These are phyloP conservation scores for Bombyx huttoni DNA, from an alignment of 2,888 invertebrate species.

Conservation along the genomic window DNA sequence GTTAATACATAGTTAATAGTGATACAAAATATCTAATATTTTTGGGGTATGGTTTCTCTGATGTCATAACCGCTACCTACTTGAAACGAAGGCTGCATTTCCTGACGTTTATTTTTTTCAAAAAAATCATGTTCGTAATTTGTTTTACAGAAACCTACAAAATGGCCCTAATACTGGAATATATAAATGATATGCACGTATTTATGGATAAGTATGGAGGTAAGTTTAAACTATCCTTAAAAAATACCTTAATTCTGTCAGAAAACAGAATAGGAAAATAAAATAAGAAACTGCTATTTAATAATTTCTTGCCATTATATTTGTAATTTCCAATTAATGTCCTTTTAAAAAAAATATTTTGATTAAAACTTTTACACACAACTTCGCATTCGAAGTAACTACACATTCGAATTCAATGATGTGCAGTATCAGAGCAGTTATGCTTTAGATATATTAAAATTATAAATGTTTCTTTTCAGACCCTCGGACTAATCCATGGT, in stretches of 20 bases:
- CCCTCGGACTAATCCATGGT: constrained; percentile 90
- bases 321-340: too few relatives aligned
- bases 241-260: neutral
- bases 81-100: neutral
- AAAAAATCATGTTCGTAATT: neutral
- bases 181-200: constrained; percentile 83
- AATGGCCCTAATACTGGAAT: constrained; percentile 88
- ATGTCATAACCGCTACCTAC: constrained; percentile 4
- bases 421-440: neutral
- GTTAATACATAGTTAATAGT: neutral
- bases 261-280: neutral
- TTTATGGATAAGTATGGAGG: constrained; percentile 89
- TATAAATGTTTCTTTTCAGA: constrained; percentile 72
- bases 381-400: too few relatives aligned
- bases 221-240: constrained; percentile 52
- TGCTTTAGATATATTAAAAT: neutral
- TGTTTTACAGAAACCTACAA: constrained; percentile 62
- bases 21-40: neutral
- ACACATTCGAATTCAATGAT: too few relatives aligned
- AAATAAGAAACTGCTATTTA: neutral
- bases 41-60: constrained; percentile 3
- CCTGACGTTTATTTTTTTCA: neutral
- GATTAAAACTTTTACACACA: too few relatives aligned
- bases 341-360: too few relatives aligned
- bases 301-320: neutral